Percentiles rank a stretch among this genome's conserved stretches.
phyloP scores from a whole-genome alignment of 2,797 vertebrate species.

The Hybognathus amarus region DNA sequence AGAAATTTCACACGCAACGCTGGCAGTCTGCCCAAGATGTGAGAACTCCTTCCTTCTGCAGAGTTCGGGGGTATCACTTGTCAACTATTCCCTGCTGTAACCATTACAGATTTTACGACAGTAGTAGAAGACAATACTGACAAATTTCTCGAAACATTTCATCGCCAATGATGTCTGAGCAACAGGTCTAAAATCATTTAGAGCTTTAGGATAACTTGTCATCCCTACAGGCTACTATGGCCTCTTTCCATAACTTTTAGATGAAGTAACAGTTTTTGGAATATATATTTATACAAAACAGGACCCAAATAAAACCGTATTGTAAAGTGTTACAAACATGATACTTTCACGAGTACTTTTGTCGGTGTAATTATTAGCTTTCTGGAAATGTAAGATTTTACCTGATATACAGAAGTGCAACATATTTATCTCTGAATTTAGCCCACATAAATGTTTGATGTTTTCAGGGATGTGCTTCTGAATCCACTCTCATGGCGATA shows the following conservation, averaged over 20 bases:
- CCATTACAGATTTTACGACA: too few species aligned
- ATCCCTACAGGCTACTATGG: neutral
- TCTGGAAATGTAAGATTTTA: neutral
- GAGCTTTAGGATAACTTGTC: neutral
- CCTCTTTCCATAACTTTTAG: neutral
- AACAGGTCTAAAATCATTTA: neutral
- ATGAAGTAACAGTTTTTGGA: neutral
- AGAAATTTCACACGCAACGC: too few species aligned
- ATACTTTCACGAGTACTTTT: neutral
- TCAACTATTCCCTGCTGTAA: too few species aligned
- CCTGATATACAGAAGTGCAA: neutral
- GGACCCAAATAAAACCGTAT: neutral
- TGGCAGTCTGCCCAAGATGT: too few species aligned
- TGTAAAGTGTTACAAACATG: neutral
- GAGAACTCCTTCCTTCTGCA: too few species aligned
- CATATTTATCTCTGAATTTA: neutral
- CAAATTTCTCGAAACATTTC: neutral
- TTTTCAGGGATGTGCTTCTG: constrained; percentile 81
- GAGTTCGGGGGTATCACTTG: too few species aligned
- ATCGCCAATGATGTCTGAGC: neutral
- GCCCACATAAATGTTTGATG: neutral
- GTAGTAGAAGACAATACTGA: neutral
- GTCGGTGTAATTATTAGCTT: neutral
- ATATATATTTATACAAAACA: neutral
- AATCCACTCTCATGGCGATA: constrained; percentile 88